Conservation (phyloP, 2,797 vertebrate species). For the Karalla daura region DNA sequence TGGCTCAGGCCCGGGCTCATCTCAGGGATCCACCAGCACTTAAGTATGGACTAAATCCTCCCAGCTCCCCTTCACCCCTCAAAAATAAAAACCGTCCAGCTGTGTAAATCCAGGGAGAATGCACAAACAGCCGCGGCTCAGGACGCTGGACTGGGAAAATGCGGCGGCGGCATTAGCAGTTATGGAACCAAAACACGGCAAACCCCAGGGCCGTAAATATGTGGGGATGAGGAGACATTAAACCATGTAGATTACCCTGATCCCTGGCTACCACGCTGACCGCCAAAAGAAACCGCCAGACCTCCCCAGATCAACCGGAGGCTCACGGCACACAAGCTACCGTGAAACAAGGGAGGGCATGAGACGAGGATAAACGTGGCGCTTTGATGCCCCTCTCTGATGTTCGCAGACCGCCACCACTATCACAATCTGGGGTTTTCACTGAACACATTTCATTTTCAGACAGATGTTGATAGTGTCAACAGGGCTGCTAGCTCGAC, state of each 20-base stretch:
- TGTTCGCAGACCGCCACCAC: not conserved
- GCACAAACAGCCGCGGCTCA: slow-evolving; percentile 46
- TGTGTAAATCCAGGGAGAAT: slow-evolving; percentile 69
- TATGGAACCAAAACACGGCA: slow-evolving; percentile 32
- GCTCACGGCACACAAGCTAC: slow-evolving; percentile 3
- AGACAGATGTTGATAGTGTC: not conserved
- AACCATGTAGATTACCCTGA: slow-evolving; percentile 51
- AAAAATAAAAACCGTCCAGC: slow-evolving; percentile 55
- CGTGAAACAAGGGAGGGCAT: not conserved
- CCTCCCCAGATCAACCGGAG: slow-evolving; percentile 8
- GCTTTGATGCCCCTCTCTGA: not conserved
- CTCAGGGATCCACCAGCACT: slow-evolving; percentile 40
- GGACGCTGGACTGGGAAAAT: slow-evolving; percentile 42
- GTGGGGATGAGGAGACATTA: slow-evolving; percentile 42
- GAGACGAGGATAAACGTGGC: not conserved
- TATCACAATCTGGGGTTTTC: not conserved
- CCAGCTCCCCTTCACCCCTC: slow-evolving; percentile 23
- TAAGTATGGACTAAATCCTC: slow-evolving; percentile 64
- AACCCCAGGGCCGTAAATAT: slow-evolving; percentile 21
- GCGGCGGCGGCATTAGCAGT: slow-evolving; percentile 27
- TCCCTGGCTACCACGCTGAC: slow-evolving; percentile 28
- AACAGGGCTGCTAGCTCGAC: not conserved
- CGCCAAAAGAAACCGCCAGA: slow-evolving; percentile 24
- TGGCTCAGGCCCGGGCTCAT: slow-evolving; percentile 44
- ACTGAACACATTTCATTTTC: not conserved